A percentile compares a stretch with the other conserved stretches of the same genome.
Evolutionary conservation across 2,113 vertebrate species (phyloP).

Genomic region (Pitta sordida): DNA sequence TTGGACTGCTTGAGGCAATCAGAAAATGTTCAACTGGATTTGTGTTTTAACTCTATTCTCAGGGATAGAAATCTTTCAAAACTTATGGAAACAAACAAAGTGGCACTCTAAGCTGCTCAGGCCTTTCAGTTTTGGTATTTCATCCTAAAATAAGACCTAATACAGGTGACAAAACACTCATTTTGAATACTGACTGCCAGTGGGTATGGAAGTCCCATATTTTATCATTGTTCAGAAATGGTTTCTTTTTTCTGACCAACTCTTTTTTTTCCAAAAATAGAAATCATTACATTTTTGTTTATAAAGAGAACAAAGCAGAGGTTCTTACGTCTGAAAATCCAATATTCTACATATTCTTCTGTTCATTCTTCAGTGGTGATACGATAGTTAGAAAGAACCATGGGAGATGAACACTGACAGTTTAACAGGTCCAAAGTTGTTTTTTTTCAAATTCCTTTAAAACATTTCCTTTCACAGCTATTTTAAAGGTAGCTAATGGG

Average conservation of each 20-base stretch:
- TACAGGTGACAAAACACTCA: not conserved
- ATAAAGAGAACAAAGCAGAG: not conserved
- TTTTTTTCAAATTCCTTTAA: not conserved
- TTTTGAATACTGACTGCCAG: not conserved
- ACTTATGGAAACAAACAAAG: not conserved
- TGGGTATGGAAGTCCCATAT: not conserved
- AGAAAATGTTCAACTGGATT: not conserved
- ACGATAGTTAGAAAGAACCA: not conserved
- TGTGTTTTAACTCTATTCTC: not conserved
- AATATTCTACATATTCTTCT: not conserved
- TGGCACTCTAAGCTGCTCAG: not conserved
- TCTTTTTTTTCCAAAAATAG: not conserved
- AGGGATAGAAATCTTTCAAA: not conserved
- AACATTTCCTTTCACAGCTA: not conserved
- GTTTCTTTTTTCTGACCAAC: not conserved
- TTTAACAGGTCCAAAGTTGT: not conserved
- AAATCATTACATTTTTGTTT: not conserved
- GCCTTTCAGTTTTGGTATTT: not conserved
- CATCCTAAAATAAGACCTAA: not conserved
- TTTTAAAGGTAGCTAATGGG: not conserved
- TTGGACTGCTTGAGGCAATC: not conserved
- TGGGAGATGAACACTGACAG: not conserved
- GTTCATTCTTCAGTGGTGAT: not conserved
- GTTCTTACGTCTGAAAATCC: not conserved
- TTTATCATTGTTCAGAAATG: not conserved